Conservation (phyloP, 23 tunicate genomes). For the Corella eumyota region DNA sequence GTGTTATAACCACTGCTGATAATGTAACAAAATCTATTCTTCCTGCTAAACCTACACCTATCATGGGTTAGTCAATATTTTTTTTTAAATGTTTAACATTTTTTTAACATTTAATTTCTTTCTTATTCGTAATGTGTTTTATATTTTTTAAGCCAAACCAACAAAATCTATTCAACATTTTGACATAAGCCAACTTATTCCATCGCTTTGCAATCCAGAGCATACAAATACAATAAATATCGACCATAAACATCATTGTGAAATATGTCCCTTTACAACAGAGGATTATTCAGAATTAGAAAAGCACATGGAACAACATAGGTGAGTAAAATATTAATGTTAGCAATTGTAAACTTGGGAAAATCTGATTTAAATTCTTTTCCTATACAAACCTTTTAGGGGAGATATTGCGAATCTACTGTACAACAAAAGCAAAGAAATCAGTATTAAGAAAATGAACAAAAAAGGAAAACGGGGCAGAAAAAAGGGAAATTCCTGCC, state of each 20-base stretch:
- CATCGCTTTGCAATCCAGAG: neutral
- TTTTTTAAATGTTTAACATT: neutral
- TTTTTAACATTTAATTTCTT: neutral
- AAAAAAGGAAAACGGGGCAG: conserved; percentile 11
- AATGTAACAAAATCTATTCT: too few relatives aligned
- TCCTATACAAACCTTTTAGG: neutral
- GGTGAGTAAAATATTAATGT: conserved; percentile 10
- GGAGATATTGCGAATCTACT: neutral
- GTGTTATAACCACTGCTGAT: too few relatives aligned
- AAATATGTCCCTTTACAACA: conserved; percentile 28
- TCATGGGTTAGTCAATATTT: too few relatives aligned
- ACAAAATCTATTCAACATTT: too few relatives aligned
- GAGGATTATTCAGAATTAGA: conserved; percentile 27
- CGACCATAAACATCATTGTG: conserved; percentile 5
- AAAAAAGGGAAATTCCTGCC: conserved; percentile 31
- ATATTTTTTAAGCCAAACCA: too few relatives aligned
- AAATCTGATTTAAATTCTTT: neutral
- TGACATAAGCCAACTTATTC: conserved; percentile 1
- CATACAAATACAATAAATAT: neutral
- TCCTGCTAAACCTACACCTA: too few relatives aligned
- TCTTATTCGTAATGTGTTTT: too few relatives aligned
- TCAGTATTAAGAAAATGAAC: neutral
- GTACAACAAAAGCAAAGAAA: conserved; percentile 10
- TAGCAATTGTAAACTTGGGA: neutral
- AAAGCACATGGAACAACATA: conserved; percentile 53